Evolutionary conservation across 1,140 invertebrate species (phyloP).

Genomic region (Dicyema japonicum): DNA sequence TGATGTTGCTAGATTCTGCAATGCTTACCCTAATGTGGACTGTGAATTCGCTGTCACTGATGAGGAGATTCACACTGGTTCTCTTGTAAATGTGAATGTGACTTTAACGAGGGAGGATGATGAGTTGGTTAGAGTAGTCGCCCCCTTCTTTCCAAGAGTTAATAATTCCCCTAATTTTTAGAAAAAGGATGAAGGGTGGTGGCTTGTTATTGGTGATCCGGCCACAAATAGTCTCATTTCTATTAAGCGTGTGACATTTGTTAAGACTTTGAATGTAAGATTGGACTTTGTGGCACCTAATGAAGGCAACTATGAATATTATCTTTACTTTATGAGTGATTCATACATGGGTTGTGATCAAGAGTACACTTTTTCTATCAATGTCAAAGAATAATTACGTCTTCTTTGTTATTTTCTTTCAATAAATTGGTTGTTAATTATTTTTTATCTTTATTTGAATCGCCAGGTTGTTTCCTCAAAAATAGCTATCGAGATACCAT

Average conservation of each 20-base stretch:
- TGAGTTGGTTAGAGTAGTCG: slow-evolving; percentile 69
- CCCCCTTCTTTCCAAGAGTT: slow-evolving; percentile 76
- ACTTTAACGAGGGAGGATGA: slow-evolving; percentile 78
- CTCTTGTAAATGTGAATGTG: slow-evolving; percentile 35
- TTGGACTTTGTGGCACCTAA: slow-evolving; percentile 66
- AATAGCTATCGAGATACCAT: no score
- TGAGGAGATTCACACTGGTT: not conserved
- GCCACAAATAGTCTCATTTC: slow-evolving; percentile 65
- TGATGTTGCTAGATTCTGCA: slow-evolving; percentile 85
- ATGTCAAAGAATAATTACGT: slow-evolving; percentile 3
- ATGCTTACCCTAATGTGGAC: slow-evolving; percentile 90
- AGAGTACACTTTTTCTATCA: slow-evolving; percentile 39
- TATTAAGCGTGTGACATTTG: slow-evolving; percentile 66
- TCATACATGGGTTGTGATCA: slow-evolving; percentile 90
- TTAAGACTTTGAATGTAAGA: slow-evolving; percentile 64
- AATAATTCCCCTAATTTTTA: slow-evolving; percentile 17
- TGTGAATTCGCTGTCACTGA: slow-evolving; percentile 34
- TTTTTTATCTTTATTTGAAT: slow-evolving; percentile 1
- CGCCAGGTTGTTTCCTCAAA: no score
- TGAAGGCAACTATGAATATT: slow-evolving; percentile 46
- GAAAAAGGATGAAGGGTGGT: slow-evolving; percentile 97
- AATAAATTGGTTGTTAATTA: slow-evolving; percentile 4
- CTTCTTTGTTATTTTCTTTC: slow-evolving; percentile 1
- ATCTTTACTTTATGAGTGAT: slow-evolving; percentile 91
- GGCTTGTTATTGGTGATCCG: slow-evolving; percentile 88